Conservation (phyloP, 2,888 invertebrate species). For the Smittia aterrima region DNA sequence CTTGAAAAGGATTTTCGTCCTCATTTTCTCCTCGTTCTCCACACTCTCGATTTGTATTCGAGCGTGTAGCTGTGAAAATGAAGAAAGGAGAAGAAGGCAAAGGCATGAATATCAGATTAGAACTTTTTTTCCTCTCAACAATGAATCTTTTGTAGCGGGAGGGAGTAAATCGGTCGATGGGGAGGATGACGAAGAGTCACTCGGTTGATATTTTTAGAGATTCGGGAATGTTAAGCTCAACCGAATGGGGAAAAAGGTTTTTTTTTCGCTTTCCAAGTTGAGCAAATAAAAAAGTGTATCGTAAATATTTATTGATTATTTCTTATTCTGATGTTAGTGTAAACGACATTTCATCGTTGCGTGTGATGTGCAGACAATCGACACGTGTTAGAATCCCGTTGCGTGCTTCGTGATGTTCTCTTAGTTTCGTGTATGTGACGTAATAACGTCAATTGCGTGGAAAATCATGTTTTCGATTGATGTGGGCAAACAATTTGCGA, state of each 20-base stretch:
- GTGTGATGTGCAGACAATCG: neutral
- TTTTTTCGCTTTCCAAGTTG: too few species aligned
- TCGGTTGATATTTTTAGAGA: too few species aligned
- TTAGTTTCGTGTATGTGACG: too few species aligned
- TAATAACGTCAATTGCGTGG: too few species aligned
- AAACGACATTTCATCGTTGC: neutral
- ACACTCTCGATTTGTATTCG: neutral
- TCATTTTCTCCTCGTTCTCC: neutral
- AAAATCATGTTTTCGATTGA: too few species aligned
- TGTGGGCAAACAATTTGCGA: too few species aligned
- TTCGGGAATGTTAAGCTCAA: too few species aligned
- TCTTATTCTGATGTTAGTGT: neutral
- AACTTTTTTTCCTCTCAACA: conserved; percentile 6
- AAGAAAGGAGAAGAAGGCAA: neutral
- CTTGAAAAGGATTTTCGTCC: neutral
- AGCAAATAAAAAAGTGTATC: neutral
- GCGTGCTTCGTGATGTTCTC: neutral
- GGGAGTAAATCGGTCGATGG: too few species aligned
- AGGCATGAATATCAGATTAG: conserved; percentile 8
- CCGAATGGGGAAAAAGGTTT: too few species aligned
- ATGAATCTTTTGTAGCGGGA: neutral
- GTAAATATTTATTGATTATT: neutral
- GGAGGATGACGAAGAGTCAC: too few species aligned
- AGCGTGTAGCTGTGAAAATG: neutral
- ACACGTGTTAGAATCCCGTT: neutral